A percentile compares a stretch with the other conserved stretches of the same genome.
Evolutionary conservation across 2,888 invertebrate species (phyloP).

Genomic region (Muschampia staudingeri): DNA sequence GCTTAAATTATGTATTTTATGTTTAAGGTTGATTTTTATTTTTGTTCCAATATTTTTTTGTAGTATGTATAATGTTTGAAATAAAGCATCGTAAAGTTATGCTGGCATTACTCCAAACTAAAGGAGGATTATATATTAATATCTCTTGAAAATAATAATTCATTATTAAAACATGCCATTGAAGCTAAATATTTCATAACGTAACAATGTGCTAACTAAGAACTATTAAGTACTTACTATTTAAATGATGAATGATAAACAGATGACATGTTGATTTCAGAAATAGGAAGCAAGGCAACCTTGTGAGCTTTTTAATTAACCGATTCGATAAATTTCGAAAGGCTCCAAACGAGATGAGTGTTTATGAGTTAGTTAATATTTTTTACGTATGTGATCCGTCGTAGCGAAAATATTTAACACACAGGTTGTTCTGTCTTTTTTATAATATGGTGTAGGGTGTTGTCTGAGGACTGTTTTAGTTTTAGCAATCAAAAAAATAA

Average conservation of each 20-base stretch:
- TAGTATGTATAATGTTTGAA: neutral
- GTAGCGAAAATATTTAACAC: conserved; percentile 46
- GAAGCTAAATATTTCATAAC: conserved; percentile 39
- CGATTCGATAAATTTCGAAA: conserved; percentile 71
- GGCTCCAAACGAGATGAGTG: conserved; percentile 65
- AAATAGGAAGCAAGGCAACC: conserved; percentile 69
- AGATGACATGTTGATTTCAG: conserved; percentile 73
- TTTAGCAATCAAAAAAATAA: neutral
- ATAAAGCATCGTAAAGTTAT: neutral
- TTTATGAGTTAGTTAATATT: conserved; percentile 71
- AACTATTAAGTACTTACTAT: neutral
- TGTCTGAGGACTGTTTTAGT: conserved; percentile 41
- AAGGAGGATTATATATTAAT: conserved; percentile 22
- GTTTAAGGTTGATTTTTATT: too few relatives aligned
- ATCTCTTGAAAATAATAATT: conserved; percentile 43
- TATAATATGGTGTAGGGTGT: conserved; percentile 49
- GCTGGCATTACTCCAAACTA: conserved; percentile 44
- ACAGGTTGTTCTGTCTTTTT: conserved; percentile 43
- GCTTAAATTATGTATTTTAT: neutral
- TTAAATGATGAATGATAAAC: conserved; percentile 52
- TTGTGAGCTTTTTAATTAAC: conserved; percentile 73
- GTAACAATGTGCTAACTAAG: conserved; percentile 75
- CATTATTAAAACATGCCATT: conserved; percentile 39
- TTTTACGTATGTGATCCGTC: conserved; percentile 61
- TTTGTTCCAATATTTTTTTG: too few relatives aligned